These are phyloP conservation scores for Embidobia sp. DNA, from an alignment of 2,888 invertebrate genomes.

Conservation along the genomic window DNA sequence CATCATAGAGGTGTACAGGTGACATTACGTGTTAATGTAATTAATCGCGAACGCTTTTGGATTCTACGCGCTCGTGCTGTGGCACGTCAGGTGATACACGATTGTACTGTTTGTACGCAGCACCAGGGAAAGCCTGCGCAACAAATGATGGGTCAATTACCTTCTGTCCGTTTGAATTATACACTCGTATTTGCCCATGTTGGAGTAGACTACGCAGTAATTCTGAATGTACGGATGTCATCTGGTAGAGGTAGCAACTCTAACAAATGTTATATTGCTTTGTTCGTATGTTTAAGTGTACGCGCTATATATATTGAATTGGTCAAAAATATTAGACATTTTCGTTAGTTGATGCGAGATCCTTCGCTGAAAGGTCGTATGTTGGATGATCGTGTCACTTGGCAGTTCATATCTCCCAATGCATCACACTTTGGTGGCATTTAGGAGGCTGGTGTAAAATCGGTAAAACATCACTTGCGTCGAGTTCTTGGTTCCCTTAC, in stretches of 20 bases:
- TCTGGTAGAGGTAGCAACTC: too few species aligned
- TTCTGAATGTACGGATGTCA: too few species aligned
- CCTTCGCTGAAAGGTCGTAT: too few species aligned
- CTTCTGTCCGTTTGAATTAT: neutral
- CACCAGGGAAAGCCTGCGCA: neutral
- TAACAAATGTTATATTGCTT: neutral
- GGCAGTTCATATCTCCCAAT: constrained; percentile 3
- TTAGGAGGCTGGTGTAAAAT: constrained; percentile 14
- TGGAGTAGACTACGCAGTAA: constrained; percentile 2
- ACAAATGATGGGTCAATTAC: constrained; percentile 5
- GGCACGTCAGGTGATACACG: neutral
- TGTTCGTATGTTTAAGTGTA: neutral
- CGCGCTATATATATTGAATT: neutral
- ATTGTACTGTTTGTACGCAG: constrained; percentile 19
- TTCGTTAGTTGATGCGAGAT: too few species aligned
- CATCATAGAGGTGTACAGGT: constrained; percentile 45
- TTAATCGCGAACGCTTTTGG: constrained; percentile 43
- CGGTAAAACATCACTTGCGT: neutral
- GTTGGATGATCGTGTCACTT: neutral
- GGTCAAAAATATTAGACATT: neutral
- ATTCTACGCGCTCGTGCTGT: constrained; percentile 24
- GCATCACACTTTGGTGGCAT: constrained; percentile 6
- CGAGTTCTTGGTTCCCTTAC: neutral
- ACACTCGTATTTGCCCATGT: neutral
- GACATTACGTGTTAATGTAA: constrained; percentile 18